A percentile compares a stretch with the other conserved stretches of the same genome.
phyloP scores from a whole-genome alignment of 2,113 vertebrate species.

The Nerophis ophidion region DNA sequence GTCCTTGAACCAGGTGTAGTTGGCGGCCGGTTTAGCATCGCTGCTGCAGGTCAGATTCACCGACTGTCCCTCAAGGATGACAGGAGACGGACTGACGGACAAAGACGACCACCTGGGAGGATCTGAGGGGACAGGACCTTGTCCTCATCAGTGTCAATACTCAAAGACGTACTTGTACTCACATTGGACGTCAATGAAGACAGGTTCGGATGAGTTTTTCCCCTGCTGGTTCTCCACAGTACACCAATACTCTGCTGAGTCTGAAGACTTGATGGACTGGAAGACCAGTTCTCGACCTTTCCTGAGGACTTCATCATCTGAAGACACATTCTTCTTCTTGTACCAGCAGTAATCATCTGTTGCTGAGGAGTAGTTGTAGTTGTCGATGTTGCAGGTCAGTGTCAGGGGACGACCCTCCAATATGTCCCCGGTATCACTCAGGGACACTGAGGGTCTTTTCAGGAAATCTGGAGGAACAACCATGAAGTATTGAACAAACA shows the following conservation, averaged over 20 bases:
- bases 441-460: not conserved
- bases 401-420: not conserved
- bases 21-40: conserved; percentile 26
- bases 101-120: not conserved
- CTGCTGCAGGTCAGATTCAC: conserved; percentile 26
- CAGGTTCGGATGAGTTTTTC: not conserved
- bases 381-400: not conserved
- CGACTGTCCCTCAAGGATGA: conserved; percentile 18
- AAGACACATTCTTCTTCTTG: not conserved
- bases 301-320: not conserved
- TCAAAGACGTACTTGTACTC: not conserved
- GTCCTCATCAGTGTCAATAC: not conserved
- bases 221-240: not conserved
- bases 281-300: not conserved
- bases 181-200: conserved; percentile 30
- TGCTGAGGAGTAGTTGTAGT: not conserved
- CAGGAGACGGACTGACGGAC: conserved; percentile 18
- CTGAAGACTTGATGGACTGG: not conserved
- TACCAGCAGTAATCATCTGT: not conserved
- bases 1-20: conserved; percentile 15
- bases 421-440: not conserved
- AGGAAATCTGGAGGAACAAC: not conserved
- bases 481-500: not conserved
- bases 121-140: conserved; percentile 15
- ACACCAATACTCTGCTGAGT: not conserved